Percentiles rank a stretch among this genome's conserved stretches.
Conservation (phyloP, 1,140 invertebrate genomes). For the Propsilocerus akamusi region DNA sequence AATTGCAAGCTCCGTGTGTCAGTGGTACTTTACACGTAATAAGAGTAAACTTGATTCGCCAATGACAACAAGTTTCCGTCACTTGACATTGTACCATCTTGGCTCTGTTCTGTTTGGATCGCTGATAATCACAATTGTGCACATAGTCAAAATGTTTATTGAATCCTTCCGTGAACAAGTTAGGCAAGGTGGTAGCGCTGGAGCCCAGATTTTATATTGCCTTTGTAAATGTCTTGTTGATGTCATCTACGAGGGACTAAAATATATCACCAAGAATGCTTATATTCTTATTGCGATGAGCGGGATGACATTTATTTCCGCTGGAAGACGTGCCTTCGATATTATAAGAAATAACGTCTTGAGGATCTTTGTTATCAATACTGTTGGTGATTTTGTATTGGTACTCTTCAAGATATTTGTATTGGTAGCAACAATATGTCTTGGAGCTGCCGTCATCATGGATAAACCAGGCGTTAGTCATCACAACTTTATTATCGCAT, state of each 20-base stretch:
- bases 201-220: slow-evolving; percentile 20
- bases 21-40: slow-evolving; percentile 60
- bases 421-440: slow-evolving; percentile 37
- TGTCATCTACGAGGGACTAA: slow-evolving; percentile 52
- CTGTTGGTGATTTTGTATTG: slow-evolving; percentile 58
- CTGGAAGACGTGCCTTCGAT: slow-evolving; percentile 39
- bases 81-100: slow-evolving; percentile 47
- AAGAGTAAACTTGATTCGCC: slow-evolving; percentile 39
- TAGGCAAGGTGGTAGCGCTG: slow-evolving; percentile 22
- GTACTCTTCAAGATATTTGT: slow-evolving; percentile 54
- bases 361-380: slow-evolving; percentile 53
- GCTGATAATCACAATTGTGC: slow-evolving; percentile 49
- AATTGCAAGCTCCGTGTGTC: slow-evolving; percentile 50
- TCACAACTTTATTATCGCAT: slow-evolving; percentile 30
- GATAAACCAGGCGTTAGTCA: neutral
- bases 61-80: slow-evolving; percentile 31
- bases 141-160: slow-evolving; percentile 39
- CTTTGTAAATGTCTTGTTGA: slow-evolving; percentile 55
- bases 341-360: slow-evolving; percentile 41
- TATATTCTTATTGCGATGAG: slow-evolving; percentile 53
- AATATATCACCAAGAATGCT: slow-evolving; percentile 54
- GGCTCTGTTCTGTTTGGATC: slow-evolving; percentile 61
- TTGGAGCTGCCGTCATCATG: slow-evolving; percentile 25
- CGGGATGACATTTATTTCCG: slow-evolving; percentile 45
- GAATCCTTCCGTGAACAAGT: slow-evolving; percentile 19